phyloP scores from a whole-genome alignment of 2,888 invertebrate genomes.

The Exephanes ischioxanthus region DNA sequence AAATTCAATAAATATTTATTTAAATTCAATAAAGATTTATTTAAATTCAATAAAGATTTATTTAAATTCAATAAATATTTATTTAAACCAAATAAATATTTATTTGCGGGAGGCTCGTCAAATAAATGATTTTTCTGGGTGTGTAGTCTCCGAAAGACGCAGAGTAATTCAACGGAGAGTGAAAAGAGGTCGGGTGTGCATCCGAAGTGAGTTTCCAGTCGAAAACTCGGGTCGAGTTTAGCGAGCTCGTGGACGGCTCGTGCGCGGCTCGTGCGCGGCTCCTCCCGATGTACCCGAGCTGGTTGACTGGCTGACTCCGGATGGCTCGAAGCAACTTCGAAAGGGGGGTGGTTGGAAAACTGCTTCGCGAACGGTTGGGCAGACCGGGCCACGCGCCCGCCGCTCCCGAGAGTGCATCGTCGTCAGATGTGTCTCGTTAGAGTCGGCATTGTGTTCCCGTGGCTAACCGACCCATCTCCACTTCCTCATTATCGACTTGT shows the following conservation, averaged over 20 bases:
- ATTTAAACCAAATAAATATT: no score
- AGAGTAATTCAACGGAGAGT: background rate
- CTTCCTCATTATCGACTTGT: slow-evolving; percentile 61
- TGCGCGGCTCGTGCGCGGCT: no score
- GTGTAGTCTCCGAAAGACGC: slow-evolving; percentile 51
- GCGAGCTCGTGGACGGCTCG: background rate
- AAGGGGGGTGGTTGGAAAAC: slow-evolving; percentile 55
- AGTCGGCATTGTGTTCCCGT: slow-evolving; percentile 82
- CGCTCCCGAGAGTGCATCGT: slow-evolving; percentile 74
- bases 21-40: no score
- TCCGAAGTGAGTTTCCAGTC: slow-evolving; percentile 19
- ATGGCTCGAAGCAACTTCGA: slow-evolving; percentile 66
- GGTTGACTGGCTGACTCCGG: slow-evolving; percentile 29
- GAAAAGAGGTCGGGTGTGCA: slow-evolving; percentile 9
- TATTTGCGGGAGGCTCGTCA: no score
- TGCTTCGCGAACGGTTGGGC: slow-evolving; percentile 61
- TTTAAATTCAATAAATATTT: no score
- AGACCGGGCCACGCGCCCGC: background rate
- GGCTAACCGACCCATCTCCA: slow-evolving; percentile 77
- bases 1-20: no score
- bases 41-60: no score
- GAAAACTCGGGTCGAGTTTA: background rate
- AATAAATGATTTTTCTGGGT: no score
- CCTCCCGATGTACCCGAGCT: background rate
- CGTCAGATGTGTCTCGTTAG: slow-evolving; percentile 84